These are phyloP conservation scores for Tribolium madens DNA, from an alignment of 1,140 invertebrate species.

Conservation along the genomic window DNA sequence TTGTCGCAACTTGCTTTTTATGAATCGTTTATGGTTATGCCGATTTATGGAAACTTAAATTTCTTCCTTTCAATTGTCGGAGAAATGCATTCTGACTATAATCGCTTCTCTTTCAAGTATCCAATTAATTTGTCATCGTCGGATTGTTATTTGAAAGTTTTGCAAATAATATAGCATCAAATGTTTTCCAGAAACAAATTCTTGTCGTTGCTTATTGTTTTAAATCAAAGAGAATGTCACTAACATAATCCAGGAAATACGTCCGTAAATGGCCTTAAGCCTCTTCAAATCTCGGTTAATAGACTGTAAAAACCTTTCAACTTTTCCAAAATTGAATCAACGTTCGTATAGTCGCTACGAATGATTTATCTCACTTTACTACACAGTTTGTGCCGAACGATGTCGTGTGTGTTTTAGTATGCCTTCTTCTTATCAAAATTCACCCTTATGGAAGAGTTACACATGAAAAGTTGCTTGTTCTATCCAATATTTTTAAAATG, in stretches of 20 bases:
- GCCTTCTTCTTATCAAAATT: conserved; percentile 7
- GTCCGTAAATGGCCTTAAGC: neutral
- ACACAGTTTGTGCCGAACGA: neutral
- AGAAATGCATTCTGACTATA: conserved; percentile 1
- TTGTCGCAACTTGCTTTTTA: conserved; percentile 21
- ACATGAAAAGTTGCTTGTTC: conserved; percentile 29
- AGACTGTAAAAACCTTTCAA: conserved; percentile 20
- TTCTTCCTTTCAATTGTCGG: neutral
- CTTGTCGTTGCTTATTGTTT: neutral
- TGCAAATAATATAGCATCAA: neutral
- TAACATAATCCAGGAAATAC: neutral
- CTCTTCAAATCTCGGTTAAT: conserved; percentile 5
- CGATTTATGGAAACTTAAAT: neutral
- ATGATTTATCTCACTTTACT: conserved; percentile 42
- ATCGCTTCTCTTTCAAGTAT: neutral
- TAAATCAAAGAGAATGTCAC: neutral
- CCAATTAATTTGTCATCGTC: conserved; percentile 11
- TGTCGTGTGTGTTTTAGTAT: neutral
- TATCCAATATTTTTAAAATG: conserved; percentile 39
- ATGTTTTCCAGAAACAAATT: too few relatives aligned
- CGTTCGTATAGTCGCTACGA: conserved; percentile 2
- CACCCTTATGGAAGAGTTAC: conserved; percentile 26
- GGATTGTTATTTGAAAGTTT: conserved; percentile 12
- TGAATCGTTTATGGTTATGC: conserved; percentile 1
- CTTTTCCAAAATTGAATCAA: conserved; percentile 36